Base-by-base conservation (phyloP, 2,797 vertebrate species). In the Tauraco hartlaubi region DNA sequence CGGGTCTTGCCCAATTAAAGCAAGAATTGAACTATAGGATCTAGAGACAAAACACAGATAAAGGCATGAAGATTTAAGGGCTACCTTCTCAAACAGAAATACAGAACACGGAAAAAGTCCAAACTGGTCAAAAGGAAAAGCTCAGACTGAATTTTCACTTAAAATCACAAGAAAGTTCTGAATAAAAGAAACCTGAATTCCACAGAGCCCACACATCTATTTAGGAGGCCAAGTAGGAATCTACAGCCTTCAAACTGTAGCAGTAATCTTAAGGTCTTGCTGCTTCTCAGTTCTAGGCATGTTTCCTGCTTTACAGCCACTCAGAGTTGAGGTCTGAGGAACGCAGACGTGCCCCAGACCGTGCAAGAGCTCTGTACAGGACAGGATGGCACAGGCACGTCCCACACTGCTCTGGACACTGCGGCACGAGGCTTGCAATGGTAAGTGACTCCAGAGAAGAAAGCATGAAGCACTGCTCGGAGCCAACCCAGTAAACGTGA, bases 401-500 rank as follows among this genome's bases (percentile, higher is more conserved):
- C 74, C 85, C 79, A 67, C 35, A 16, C 12, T 29, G 55, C 51
- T 48, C 48, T 37, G 59, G 56, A 77, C n/a, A 10, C 49, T 21
- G 17, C 0, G 1, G 18, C 12, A 37, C 29, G 66, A 87, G 21
- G 54, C 26, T 54, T 48, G 59, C 28, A 20, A 52, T 6, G 35
- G 26, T 6, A 35, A 72, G 35, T 2, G 39, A 62, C 37, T 41
- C 12, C 6, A 39, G 51, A 62, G 23, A 76, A 73, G 19, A 43
- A 71, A 74, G 46, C 21, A 68, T 0, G 5, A 91, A 58, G 56
- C n/a, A 23, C 49, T 75, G 26, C 41, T 64, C 52, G 74, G 33
- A 41, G 52, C 12, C 64, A 69, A 39, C 41, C 14, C 35, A 49
- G 14, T 8, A 49, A 63, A 75, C 0, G 0, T 1, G 0, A 58